Evolutionary conservation across 2,888 invertebrate genomes (phyloP), one percentile per base, ranked within the genome.

Genomic region (Drymonia ruficornis): DNA sequence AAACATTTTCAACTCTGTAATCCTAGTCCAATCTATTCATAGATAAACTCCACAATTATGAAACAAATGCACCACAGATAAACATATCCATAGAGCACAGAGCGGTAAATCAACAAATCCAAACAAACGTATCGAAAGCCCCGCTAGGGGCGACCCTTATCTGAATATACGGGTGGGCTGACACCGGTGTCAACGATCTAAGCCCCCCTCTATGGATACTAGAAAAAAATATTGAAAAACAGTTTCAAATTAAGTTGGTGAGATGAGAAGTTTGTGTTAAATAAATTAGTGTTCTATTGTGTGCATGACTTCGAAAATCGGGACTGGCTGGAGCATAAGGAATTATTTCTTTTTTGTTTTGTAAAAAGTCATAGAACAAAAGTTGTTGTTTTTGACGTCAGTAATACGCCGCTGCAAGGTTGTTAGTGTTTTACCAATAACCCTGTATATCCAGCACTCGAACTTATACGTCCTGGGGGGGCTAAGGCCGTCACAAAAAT

Each of bases 181-280:
- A 59, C 73, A 72, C 55, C 66, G 72, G 68, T 81, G 86, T 86
- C 85, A 85, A 82, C 70, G 84, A 71, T 73, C 81, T 72, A 65
- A 74, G 76, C 76, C 80, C 76, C 73, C 28, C 18, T 18, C 12
- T 34, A 47, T n/a, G 28, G 0, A 13, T 4, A 31, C 47, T 16
- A 12, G n/a, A 15, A 28, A n/a, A n/a, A 45, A 23, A 45, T 13
- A 43, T 23, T 43, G 43, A 43, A 43, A 19, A 43, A 6, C 36
- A n/a, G 13, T 36, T 36, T 36, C 11, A n/a, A 36, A 36, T 36
- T 36, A 36, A 36, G 13, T 36, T 36, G 36, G 13, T n/a, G 36
- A 36, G 36, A 36, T 36, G 1, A n/a, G n/a, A 36, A 36, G 36
- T 7, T 5, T 7, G 13, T 4, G n/a, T n/a, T 36, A 13, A 36